A percentile compares a stretch with the other conserved stretches of the same genome.
Evolutionary conservation across 2,888 invertebrate genomes (phyloP).

Genomic region (Andrena hattorfiana): DNA sequence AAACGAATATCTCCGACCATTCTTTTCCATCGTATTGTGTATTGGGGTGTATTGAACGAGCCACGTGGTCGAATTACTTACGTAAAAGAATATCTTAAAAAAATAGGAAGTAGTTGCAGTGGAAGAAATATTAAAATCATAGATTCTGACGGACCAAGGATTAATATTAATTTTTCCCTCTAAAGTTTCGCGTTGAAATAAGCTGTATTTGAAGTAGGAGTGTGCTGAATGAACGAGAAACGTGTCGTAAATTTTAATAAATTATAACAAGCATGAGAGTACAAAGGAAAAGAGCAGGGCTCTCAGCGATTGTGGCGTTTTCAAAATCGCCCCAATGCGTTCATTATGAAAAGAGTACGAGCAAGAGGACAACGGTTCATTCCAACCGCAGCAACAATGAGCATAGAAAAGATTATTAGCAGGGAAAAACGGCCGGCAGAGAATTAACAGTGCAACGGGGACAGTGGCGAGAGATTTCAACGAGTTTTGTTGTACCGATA

Average conservation of each 20-base stretch:
- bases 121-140: background rate
- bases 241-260: background rate
- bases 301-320: background rate
- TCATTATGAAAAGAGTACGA: background rate
- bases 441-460: conserved; percentile 38
- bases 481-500: conserved; percentile 54
- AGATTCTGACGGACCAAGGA: too few relatives aligned
- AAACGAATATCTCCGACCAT: conserved; percentile 1
- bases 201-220: too few relatives aligned
- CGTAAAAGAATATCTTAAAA: background rate
- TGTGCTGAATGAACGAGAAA: background rate
- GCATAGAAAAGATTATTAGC: conserved; percentile 23
- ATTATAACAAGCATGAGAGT: background rate
- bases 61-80: background rate
- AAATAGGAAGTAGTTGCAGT: background rate
- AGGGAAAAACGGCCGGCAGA: conserved; percentile 10
- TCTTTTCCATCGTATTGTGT: conserved; percentile 22
- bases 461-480: conserved; percentile 41
- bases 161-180: too few relatives aligned
- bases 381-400: conserved; percentile 22
- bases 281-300: background rate
- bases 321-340: conserved; percentile 8
- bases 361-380: conserved; percentile 16
- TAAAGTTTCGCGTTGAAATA: too few relatives aligned
- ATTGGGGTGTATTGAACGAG: background rate